Evolutionary conservation across 1,140 invertebrate genomes (phyloP).

Genomic region (Drosophila busckii): DNA sequence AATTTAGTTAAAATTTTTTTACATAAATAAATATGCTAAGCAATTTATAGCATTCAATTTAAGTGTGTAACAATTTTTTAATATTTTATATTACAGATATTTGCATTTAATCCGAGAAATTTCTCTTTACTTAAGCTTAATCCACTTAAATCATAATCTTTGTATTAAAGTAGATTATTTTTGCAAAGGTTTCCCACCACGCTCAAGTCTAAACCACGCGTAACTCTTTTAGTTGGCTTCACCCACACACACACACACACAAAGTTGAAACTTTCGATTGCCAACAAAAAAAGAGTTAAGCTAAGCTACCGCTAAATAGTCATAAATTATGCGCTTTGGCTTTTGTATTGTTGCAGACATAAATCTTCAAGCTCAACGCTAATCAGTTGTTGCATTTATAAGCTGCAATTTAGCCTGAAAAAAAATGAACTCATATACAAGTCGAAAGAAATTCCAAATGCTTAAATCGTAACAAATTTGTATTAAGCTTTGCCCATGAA

Average conservation of each 20-base stretch:
- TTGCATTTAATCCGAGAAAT: too few relatives aligned
- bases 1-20: too few relatives aligned
- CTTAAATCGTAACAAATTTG: constrained; percentile 63
- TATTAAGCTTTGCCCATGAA: constrained; percentile 31
- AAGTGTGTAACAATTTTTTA: too few relatives aligned
- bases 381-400: constrained; percentile 67
- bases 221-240: neutral
- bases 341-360: constrained; percentile 30
- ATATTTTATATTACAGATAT: too few relatives aligned
- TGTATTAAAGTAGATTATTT: too few relatives aligned
- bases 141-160: too few relatives aligned
- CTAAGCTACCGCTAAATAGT: constrained; percentile 21
- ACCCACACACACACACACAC: constrained; percentile 1
- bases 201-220: too few relatives aligned
- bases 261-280: constrained; percentile 27
- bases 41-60: too few relatives aligned
- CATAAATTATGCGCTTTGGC: constrained; percentile 52
- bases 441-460: constrained; percentile 31
- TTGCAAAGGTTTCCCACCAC: too few relatives aligned
- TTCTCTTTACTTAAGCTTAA: too few relatives aligned
- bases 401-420: constrained; percentile 40
- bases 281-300: constrained; percentile 11
- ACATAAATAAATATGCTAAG: too few relatives aligned
- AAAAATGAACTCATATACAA: constrained; percentile 12
- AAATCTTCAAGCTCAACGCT: constrained; percentile 62